These are phyloP conservation scores for Drosophila koepferae DNA, from an alignment of 2,888 invertebrate genomes.

Conservation along the genomic window DNA sequence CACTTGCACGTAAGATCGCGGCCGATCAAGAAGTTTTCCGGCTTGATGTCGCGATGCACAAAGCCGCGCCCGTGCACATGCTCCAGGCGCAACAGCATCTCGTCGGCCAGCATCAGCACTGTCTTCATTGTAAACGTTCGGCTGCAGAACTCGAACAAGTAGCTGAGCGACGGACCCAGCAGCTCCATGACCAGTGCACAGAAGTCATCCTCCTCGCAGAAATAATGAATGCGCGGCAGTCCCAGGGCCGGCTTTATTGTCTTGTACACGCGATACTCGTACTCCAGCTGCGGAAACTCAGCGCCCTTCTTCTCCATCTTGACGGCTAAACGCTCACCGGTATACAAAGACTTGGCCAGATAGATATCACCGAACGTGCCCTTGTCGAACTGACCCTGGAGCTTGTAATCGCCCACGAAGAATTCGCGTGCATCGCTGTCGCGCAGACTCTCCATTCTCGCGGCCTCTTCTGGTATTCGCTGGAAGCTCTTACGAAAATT, in stretches of 20 bases:
- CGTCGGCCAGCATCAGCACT: constrained; percentile 98
- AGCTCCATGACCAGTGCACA: constrained; percentile 99
- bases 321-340: constrained; percentile 98
- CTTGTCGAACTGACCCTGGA: constrained; percentile 98
- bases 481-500: constrained; percentile 2
- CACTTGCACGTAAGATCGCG: constrained; percentile 96
- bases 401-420: constrained; percentile 97
- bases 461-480: not conserved
- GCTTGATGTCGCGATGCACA: constrained; percentile 98
- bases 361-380: constrained; percentile 99
- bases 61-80: constrained; percentile 98
- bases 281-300: constrained; percentile 98
- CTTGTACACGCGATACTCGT: constrained; percentile 99
- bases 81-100: constrained; percentile 96
- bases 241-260: constrained; percentile 98
- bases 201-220: constrained; percentile 98
- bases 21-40: constrained; percentile 99
- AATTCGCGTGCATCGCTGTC: constrained; percentile 87
- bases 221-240: constrained; percentile 97
- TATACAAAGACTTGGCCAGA: constrained; percentile 95
- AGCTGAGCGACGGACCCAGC: constrained; percentile 97
- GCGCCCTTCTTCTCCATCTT: constrained; percentile 99
- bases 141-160: constrained; percentile 99
- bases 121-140: constrained; percentile 98
- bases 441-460: constrained; percentile 18